These are phyloP conservation scores for Drosophila antonietae DNA, from an alignment of 2,888 invertebrate genomes.

Conservation along the genomic window DNA sequence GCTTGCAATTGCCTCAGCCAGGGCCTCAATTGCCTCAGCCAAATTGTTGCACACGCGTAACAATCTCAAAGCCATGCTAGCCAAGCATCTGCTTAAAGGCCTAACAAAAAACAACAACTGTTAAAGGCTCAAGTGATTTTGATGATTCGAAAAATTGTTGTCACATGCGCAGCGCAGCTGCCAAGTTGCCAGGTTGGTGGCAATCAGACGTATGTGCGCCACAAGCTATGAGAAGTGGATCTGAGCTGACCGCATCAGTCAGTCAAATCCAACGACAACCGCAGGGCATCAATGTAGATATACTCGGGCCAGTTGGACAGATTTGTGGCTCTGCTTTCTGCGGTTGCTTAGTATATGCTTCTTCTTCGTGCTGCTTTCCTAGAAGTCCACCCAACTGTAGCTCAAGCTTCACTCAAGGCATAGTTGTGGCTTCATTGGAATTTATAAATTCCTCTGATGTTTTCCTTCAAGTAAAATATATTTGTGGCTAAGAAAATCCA, in stretches of 20 bases:
- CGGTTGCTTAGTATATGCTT: neutral
- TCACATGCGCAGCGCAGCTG: conserved; percentile 40
- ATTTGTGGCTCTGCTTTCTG: conserved; percentile 3
- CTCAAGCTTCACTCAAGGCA: neutral
- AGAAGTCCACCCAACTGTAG: neutral
- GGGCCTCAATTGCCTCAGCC: neutral
- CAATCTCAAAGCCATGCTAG: conserved; percentile 5
- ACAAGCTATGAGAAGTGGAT: conserved; percentile 18
- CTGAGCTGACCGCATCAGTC: conserved; percentile 19
- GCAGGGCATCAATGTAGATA: conserved; percentile 17
- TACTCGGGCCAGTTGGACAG: neutral
- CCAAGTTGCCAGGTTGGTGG: conserved; percentile 39
- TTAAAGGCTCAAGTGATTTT: neutral
- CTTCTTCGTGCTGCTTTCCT: neutral
- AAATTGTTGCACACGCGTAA: neutral
- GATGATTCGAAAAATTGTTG: conserved; percentile 18
- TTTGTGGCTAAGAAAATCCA: conserved; percentile 2
- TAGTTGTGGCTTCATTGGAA: neutral
- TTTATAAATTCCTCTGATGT: neutral
- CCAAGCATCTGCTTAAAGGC: conserved; percentile 24
- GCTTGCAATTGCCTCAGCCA: too few relatives aligned
- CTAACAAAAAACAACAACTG: neutral
- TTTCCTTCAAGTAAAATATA: neutral
- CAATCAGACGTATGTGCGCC: conserved; percentile 38
- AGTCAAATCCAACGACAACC: conserved; percentile 18